These are phyloP conservation scores for Porites lobata DNA, from an alignment of 92 coral and sea anemone genomes.

Conservation along the genomic window DNA sequence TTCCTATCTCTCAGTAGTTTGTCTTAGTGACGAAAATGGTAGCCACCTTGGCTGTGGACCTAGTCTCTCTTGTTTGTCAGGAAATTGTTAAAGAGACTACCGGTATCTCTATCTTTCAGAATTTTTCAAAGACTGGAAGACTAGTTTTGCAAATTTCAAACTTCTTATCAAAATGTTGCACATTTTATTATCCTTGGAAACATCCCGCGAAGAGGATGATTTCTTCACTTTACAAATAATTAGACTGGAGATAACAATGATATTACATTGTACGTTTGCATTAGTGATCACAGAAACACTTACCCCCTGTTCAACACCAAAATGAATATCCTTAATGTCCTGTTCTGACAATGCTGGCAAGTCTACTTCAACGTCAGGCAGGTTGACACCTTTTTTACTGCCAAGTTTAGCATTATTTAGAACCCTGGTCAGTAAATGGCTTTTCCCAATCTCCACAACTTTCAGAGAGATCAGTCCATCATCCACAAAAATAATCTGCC, in stretches of 20 bases:
- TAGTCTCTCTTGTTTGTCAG: too few relatives aligned
- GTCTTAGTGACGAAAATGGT: too few relatives aligned
- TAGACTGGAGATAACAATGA: neutral
- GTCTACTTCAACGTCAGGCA: constrained; percentile 91
- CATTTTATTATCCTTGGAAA: too few relatives aligned
- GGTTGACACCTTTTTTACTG: constrained; percentile 96
- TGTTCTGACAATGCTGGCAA: constrained; percentile 97
- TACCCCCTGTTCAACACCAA: constrained; percentile 92
- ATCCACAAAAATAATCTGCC: constrained; percentile 84
- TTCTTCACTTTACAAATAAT: constrained; percentile 4
- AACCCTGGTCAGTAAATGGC: constrained; percentile 77
- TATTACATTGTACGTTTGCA: neutral
- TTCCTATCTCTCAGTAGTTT: too few relatives aligned
- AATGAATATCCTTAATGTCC: constrained; percentile 88
- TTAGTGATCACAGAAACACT: neutral
- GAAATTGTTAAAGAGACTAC: too few relatives aligned
- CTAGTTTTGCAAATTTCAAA: too few relatives aligned
- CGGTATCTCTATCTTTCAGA: too few relatives aligned
- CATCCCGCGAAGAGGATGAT: too few relatives aligned
- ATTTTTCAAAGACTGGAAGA: too few relatives aligned
- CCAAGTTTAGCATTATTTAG: constrained; percentile 85
- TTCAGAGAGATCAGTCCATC: constrained; percentile 93
- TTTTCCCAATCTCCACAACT: constrained; percentile 79
- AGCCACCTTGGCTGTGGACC: too few relatives aligned
- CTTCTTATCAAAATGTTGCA: too few relatives aligned